Conservation (phyloP, 2,113 vertebrate species). For the Bubalus kerabau region DNA sequence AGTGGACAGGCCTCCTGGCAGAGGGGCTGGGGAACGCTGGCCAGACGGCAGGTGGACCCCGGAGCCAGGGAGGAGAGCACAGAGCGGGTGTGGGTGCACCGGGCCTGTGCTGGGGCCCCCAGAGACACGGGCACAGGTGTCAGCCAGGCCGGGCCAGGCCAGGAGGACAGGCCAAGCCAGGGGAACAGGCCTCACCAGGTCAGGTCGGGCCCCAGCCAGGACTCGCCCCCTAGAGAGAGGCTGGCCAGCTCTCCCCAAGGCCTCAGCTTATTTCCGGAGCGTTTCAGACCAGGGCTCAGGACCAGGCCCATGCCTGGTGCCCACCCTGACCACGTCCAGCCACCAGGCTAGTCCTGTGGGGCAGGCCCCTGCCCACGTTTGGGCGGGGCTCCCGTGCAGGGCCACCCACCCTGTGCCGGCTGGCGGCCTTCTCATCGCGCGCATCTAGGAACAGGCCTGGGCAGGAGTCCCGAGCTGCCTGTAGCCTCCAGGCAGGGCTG, state of each 20-base stretch:
- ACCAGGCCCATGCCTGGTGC: neutral
- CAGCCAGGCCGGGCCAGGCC: neutral
- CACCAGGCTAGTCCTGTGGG: neutral
- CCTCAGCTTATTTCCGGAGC: neutral
- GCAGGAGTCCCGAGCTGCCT: neutral
- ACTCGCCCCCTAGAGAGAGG: rapidly evolving
- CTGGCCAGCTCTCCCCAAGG: neutral
- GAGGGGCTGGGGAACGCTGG: neutral
- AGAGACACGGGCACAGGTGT: rapidly evolving
- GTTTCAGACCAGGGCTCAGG: neutral
- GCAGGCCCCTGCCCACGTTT: rapidly evolving
- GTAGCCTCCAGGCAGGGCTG: neutral
- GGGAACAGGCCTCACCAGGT: rapidly evolving
- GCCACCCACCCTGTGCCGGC: rapidly evolving
- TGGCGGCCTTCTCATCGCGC: rapidly evolving
- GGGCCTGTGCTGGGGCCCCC: rapidly evolving
- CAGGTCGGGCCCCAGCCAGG: neutral
- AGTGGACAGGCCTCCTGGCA: neutral
- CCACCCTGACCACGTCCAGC: neutral
- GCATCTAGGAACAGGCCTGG: neutral
- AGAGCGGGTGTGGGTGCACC: rapidly evolving
- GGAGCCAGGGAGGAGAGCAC: neutral
- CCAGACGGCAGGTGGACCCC: neutral
- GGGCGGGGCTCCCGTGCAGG: neutral
- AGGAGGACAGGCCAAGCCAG: neutral